These are phyloP conservation scores for Festucalex cinctus DNA, from an alignment of 2,113 vertebrate species.

Conservation along the genomic window DNA sequence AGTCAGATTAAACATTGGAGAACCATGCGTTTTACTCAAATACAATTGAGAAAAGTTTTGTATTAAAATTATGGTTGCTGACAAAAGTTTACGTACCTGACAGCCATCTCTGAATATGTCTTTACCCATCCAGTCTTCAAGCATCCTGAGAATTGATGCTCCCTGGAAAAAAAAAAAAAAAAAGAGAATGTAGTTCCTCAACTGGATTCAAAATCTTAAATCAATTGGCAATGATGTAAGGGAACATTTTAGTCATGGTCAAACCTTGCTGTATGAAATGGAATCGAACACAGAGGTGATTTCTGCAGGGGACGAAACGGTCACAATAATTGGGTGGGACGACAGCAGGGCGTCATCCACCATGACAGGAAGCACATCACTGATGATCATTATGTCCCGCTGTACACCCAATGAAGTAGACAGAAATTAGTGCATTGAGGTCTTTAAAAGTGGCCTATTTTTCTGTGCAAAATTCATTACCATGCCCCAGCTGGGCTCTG, in stretches of 20 bases:
- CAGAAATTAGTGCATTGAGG: neutral
- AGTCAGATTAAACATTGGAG: neutral
- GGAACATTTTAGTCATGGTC: neutral
- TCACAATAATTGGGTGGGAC: constrained; percentile 88
- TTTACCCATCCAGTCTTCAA: constrained; percentile 80
- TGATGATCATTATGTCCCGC: constrained; percentile 85
- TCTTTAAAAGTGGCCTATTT: neutral
- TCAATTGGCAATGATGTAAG: neutral
- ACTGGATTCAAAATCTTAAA: neutral
- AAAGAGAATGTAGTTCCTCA: too few relatives aligned
- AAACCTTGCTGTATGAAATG: constrained; percentile 96
- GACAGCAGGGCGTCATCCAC: constrained; percentile 86
- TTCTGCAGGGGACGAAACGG: constrained; percentile 84
- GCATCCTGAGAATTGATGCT: constrained; percentile 84
- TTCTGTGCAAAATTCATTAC: constrained; percentile 62
- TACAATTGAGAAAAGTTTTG: neutral
- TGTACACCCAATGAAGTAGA: constrained; percentile 44
- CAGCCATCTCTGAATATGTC: constrained; percentile 79
- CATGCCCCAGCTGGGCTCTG: constrained; percentile 84
- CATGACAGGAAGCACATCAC: constrained; percentile 88
- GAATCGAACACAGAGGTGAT: constrained; percentile 97
- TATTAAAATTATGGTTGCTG: neutral
- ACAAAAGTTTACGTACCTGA: constrained; percentile 62
- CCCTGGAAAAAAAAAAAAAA: constrained; percentile 63
- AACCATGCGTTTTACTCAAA: neutral